Evolutionary conservation across 2,888 invertebrate genomes (phyloP).

Genomic region (Aporophyla lueneburgensis): DNA sequence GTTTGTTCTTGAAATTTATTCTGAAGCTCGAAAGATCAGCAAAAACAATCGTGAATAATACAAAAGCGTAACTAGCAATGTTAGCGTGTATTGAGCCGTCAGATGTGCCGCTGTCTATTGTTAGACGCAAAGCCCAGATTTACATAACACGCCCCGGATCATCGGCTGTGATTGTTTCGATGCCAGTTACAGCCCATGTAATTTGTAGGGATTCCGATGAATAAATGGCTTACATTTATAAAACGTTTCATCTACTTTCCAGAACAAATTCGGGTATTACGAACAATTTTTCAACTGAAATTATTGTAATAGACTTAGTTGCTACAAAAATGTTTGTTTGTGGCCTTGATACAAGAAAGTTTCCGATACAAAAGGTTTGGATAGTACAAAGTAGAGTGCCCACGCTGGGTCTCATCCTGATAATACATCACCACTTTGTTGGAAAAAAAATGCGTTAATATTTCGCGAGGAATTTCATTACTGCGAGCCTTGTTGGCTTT

Average conservation of each 20-base stretch:
- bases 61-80: constrained; percentile 73
- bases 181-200: constrained; percentile 85
- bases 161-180: constrained; percentile 88
- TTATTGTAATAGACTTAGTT: constrained; percentile 29
- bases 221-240: constrained; percentile 81
- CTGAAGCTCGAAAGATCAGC: constrained; percentile 60
- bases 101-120: constrained; percentile 82
- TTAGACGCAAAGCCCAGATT: constrained; percentile 86
- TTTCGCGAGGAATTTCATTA: constrained; percentile 89
- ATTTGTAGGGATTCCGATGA: constrained; percentile 87
- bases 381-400: constrained; percentile 56
- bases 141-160: constrained; percentile 88
- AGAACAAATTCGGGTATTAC: constrained; percentile 40
- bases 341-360: constrained; percentile 26
- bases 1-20: constrained; percentile 34
- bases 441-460: constrained; percentile 88
- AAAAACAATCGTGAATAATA: constrained; percentile 75
- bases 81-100: constrained; percentile 74
- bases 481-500: constrained; percentile 86
- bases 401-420: constrained; percentile 72
- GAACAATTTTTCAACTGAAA: constrained; percentile 36
- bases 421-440: constrained; percentile 86
- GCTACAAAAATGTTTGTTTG: constrained; percentile 11
- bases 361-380: constrained; percentile 49
- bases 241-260: constrained; percentile 66